A percentile compares a stretch with the other conserved stretches of the same genome.
Conservation (phyloP, 2,113 vertebrate species). For the Centropristis striata region DNA sequence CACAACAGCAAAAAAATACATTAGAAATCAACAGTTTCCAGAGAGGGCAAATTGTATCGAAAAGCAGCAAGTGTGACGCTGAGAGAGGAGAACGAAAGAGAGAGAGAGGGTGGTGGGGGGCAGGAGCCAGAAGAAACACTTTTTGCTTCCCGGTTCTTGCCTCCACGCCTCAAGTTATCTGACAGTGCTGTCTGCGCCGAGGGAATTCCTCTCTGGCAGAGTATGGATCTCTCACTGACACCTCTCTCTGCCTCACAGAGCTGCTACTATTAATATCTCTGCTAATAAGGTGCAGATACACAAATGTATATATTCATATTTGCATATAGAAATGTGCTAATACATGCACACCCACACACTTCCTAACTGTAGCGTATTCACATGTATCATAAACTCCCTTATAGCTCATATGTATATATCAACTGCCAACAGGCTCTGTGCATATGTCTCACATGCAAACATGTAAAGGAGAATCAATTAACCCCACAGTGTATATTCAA, state of each 20-base stretch:
- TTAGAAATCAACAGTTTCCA: constrained; percentile 33
- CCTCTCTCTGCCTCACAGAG: constrained; percentile 65
- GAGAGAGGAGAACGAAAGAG: constrained; percentile 38
- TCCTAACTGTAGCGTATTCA: constrained; percentile 11
- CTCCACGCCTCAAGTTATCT: constrained; percentile 73
- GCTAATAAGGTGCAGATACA: constrained; percentile 66
- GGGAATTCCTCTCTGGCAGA: constrained; percentile 74
- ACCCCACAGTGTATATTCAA: constrained; percentile 15
- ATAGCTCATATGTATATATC: neutral
- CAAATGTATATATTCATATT: constrained; percentile 36
- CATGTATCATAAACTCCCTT: neutral
- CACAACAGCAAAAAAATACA: constrained; percentile 8
- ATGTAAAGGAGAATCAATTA: constrained; percentile 34
- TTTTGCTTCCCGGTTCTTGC: constrained; percentile 60
- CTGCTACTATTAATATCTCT: constrained; percentile 70
- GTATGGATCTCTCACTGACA: constrained; percentile 66
- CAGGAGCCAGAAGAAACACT: constrained; percentile 47
- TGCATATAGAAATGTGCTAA: constrained; percentile 20
- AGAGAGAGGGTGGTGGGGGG: neutral
- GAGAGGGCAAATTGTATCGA: constrained; percentile 35
- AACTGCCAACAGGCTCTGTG: constrained; percentile 6
- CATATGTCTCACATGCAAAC: constrained; percentile 18
- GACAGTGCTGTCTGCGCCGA: constrained; percentile 65
- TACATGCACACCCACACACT: constrained; percentile 19
- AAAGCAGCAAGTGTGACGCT: constrained; percentile 41